phyloP scores from a whole-genome alignment of 1,140 invertebrate genomes.

The Meloidogyne exigua region DNA sequence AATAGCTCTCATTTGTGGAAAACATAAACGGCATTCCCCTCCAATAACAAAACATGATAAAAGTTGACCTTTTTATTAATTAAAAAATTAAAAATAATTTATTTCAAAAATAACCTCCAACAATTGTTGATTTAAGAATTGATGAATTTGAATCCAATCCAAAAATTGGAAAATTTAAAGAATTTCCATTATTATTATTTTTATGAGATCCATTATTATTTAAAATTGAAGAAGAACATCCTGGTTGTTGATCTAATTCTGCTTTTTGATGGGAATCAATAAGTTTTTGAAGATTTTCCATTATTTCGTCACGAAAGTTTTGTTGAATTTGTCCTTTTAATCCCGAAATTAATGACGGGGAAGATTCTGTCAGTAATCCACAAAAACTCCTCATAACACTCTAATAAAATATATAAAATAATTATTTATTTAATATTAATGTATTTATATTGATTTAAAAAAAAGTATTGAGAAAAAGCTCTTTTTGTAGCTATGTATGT shows the following conservation, averaged over 20 bases:
- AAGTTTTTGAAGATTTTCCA: slow-evolving; percentile 29
- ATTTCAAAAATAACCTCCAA: background rate
- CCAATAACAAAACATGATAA: slow-evolving; percentile 28
- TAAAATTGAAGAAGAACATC: slow-evolving; percentile 12
- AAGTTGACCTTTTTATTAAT: background rate
- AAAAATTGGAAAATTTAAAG: background rate
- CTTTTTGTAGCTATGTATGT: too few species aligned
- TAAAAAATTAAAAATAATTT: background rate
- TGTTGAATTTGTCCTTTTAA: background rate
- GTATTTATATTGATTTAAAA: too few species aligned
- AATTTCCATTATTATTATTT: background rate
- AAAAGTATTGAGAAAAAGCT: too few species aligned
- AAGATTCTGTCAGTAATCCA: background rate
- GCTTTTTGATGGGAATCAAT: slow-evolving; percentile 15
- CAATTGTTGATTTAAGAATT: slow-evolving; percentile 16
- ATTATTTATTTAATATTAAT: too few species aligned
- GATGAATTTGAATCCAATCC: slow-evolving; percentile 1
- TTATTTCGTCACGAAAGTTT: slow-evolving; percentile 7
- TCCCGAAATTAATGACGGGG: background rate
- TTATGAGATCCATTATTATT: slow-evolving; percentile 8
- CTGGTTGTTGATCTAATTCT: slow-evolving; percentile 10
- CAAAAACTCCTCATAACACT: background rate
- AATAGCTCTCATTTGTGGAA: slow-evolving; percentile 21
- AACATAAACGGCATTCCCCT: slow-evolving; percentile 21
- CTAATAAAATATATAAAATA: too few species aligned